These are phyloP conservation scores for Bombus pyrosoma DNA, from an alignment of 1,140 invertebrate genomes.

Conservation along the genomic window DNA sequence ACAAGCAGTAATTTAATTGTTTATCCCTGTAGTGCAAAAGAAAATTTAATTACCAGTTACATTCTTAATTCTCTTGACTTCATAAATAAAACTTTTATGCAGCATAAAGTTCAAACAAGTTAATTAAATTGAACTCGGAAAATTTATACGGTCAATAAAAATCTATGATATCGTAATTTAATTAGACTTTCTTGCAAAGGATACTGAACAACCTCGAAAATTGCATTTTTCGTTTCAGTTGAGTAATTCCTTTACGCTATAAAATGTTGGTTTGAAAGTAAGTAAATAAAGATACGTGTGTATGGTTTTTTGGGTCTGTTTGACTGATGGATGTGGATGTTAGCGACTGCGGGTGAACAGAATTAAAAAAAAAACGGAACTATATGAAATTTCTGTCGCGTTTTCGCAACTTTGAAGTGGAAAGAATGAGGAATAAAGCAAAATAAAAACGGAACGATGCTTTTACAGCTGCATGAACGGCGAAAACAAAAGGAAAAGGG, in stretches of 20 bases:
- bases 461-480: background rate
- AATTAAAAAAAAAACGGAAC: background rate
- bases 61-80: background rate
- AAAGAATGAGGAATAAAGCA: background rate
- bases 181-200: background rate
- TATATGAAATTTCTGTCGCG: conserved; percentile 6
- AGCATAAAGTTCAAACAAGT: background rate
- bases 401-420: background rate
- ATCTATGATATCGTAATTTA: background rate
- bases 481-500: background rate
- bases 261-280: background rate
- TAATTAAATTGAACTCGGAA: background rate
- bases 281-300: background rate
- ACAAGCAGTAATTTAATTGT: no score
- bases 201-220: background rate
- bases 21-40: no score
- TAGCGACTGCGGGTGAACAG: background rate
- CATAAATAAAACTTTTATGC: background rate
- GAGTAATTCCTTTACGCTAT: background rate
- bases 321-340: background rate
- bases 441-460: background rate
- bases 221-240: background rate
- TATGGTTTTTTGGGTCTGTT: background rate
- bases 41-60: no score
- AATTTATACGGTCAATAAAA: background rate